Percentiles rank a stretch among this genome's conserved stretches.
Evolutionary conservation across 2,797 vertebrate genomes (phyloP).

Genomic region (Phoxinus dragarum): DNA sequence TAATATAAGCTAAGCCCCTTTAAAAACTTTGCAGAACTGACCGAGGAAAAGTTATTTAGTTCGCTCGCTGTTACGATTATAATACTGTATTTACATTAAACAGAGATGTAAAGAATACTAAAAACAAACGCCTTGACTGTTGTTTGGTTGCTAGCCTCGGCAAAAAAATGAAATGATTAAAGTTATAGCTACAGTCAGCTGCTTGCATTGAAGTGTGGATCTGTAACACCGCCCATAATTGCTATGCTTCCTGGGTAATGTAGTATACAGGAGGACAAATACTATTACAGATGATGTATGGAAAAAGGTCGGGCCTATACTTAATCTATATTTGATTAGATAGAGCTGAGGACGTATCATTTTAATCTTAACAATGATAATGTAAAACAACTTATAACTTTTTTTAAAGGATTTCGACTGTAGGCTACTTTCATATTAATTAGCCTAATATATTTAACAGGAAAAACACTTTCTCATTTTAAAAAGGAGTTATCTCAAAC

Average conservation of each 20-base stretch:
- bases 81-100: not conserved
- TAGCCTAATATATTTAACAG: not conserved
- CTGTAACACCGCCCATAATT: slow-evolving; percentile 18
- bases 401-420: too few relatives aligned
- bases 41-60: not conserved
- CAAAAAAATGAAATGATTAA: slow-evolving; percentile 43
- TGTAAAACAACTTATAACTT: too few relatives aligned
- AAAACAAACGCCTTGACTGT: not conserved
- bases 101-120: not conserved
- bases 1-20: slow-evolving; percentile 18
- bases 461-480: not conserved
- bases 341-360: not conserved
- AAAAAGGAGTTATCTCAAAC: not conserved
- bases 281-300: not conserved
- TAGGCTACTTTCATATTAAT: not conserved
- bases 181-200: slow-evolving; percentile 52
- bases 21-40: slow-evolving; percentile 29
- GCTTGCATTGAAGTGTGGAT: slow-evolving; percentile 7
- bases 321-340: not conserved
- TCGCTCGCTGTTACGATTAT: not conserved
- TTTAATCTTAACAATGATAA: not conserved
- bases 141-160: not conserved
- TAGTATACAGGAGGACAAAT: slow-evolving; percentile 15
- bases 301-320: not conserved
- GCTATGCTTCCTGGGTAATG: slow-evolving; percentile 57